A percentile compares a stretch with the other conserved stretches of the same genome.
These are phyloP conservation scores for Helicoverpa zea DNA, from an alignment of 1,140 invertebrate species.

Conservation along the genomic window DNA sequence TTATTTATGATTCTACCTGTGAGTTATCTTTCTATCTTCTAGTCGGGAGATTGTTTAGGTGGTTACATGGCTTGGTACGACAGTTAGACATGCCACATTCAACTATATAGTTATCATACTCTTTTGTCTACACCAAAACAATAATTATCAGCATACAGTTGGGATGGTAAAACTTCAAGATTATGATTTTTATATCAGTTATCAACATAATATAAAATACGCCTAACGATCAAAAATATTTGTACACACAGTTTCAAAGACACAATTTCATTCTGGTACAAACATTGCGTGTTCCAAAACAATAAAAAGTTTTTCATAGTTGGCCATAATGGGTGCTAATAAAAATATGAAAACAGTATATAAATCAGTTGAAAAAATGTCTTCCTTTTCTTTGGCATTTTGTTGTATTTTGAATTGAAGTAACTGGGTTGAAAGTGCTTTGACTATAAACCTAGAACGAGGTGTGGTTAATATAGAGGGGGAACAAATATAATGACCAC, in stretches of 20 bases:
- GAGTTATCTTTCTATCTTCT: neutral
- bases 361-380: constrained; percentile 13
- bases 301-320: constrained; percentile 28
- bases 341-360: constrained; percentile 21
- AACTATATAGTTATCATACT: no score
- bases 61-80: no score
- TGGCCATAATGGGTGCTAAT: constrained; percentile 12
- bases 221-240: neutral
- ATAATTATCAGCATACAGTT: no score
- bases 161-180: no score
- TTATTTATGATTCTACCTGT: neutral
- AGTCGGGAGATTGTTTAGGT: neutral
- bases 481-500: no score
- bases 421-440: neutral
- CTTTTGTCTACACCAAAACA: no score
- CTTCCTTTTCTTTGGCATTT: neutral
- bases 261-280: neutral
- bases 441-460: constrained; percentile 2
- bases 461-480: neutral
- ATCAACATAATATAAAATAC: neutral
- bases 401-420: neutral
- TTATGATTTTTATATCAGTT: no score
- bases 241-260: neutral
- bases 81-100: no score
- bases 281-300: constrained; percentile 24